These are phyloP conservation scores for Bombus waltoni DNA, from an alignment of 1,140 invertebrate genomes.

Conservation along the genomic window DNA sequence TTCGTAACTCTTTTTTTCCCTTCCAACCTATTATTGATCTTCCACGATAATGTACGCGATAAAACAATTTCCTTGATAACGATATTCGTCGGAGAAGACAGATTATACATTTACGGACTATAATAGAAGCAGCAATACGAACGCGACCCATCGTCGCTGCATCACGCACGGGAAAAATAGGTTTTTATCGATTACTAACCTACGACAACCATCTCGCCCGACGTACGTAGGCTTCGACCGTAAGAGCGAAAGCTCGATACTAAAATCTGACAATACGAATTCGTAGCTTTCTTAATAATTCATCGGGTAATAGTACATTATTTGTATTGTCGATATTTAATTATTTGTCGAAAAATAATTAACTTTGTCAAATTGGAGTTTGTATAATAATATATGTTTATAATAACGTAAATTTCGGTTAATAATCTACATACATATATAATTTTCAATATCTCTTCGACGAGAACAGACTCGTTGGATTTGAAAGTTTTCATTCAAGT, in stretches of 20 bases:
- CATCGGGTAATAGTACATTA: background rate
- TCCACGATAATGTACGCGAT: conserved; percentile 46
- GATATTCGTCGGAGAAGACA: conserved; percentile 48
- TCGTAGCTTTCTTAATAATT: background rate
- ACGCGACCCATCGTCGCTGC: background rate
- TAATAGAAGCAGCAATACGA: conserved; percentile 55
- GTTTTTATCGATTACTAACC: conserved; percentile 73
- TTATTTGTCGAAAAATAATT: background rate
- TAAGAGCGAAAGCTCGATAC: conserved; percentile 39
- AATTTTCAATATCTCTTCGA: background rate
- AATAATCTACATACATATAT: background rate
- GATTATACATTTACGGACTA: conserved; percentile 58
- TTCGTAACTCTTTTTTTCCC: background rate
- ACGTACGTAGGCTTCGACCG: background rate
- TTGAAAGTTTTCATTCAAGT: background rate
- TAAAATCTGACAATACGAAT: conserved; percentile 40
- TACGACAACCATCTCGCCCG: conserved; percentile 71
- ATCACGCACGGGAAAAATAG: conserved; percentile 62
- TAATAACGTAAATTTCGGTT: too few relatives aligned
- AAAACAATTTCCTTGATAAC: conserved; percentile 64
- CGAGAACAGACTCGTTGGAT: background rate
- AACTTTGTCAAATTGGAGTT: background rate
- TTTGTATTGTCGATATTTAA: background rate
- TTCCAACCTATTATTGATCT: conserved; percentile 53
- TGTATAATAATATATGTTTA: too few relatives aligned